phyloP scores from a whole-genome alignment of 2,888 invertebrate genomes.

The Tolmerus cingulatus region DNA sequence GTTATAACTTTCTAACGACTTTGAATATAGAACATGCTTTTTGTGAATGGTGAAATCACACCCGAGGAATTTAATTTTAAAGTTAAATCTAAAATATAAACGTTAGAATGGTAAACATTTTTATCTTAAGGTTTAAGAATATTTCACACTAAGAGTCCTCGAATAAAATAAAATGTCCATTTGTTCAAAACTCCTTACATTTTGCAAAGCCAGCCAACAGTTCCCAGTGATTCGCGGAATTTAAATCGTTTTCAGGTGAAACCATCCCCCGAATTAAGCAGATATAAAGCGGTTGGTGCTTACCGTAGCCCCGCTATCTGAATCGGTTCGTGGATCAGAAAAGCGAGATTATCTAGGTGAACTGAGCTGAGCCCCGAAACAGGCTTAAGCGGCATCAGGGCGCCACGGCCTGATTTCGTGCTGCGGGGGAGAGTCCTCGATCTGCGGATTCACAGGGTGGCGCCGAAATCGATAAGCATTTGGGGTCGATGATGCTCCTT shows the following conservation, averaged over 20 bases:
- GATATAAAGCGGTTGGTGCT: not conserved
- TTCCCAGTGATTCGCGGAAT: not conserved
- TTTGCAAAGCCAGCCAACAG: not conserved
- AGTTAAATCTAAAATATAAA: too few species aligned
- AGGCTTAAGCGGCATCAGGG: not conserved
- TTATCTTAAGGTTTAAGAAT: too few species aligned
- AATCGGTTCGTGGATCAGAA: not conserved
- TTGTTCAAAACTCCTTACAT: not conserved
- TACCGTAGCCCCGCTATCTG: not conserved
- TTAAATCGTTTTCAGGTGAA: not conserved
- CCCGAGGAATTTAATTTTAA: too few species aligned
- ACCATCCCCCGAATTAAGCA: not conserved
- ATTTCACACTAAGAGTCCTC: too few species aligned
- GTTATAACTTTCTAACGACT: too few species aligned
- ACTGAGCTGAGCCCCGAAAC: not conserved
- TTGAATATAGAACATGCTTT: too few species aligned
- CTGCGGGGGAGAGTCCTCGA: not conserved
- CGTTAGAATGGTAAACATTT: too few species aligned
- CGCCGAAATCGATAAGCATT: not conserved
- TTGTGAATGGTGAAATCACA: too few species aligned
- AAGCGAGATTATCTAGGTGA: slow-evolving; percentile 2
- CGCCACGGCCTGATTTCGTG: not conserved
- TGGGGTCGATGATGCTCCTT: not conserved
- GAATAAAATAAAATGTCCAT: not conserved
- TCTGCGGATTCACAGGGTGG: not conserved